phyloP scores from a whole-genome alignment of 30 jellyfish, hydroid and myxozoan species.

The Aurelia sp. region DNA sequence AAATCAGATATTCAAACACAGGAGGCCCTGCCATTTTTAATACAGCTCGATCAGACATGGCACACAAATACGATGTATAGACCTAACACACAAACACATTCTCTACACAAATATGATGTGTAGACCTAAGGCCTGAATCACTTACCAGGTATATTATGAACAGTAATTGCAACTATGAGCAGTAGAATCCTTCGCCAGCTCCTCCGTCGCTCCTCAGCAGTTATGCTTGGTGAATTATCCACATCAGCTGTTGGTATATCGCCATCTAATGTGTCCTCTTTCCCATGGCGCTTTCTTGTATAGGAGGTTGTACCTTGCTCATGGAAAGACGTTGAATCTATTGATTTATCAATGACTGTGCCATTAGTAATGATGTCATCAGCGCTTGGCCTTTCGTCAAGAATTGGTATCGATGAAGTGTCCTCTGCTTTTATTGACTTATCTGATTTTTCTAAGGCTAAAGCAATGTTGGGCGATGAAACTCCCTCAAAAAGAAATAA shows the following conservation, averaged over 20 bases:
- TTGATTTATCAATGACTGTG: constrained; percentile 14
- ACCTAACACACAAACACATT: too few relatives aligned
- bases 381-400: neutral
- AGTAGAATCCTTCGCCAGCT: constrained; percentile 93
- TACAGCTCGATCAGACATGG: too few relatives aligned
- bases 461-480: constrained; percentile 61
- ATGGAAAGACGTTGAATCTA: neutral
- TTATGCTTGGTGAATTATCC: neutral
- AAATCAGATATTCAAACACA: too few relatives aligned
- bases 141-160: constrained; percentile 94
- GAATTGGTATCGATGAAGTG: too few relatives aligned
- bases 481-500: constrained; percentile 42
- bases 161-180: constrained; percentile 90
- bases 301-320: constrained; percentile 30
- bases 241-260: constrained; percentile 3
- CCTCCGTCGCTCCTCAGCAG: constrained; percentile 47
- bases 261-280: constrained; percentile 13
- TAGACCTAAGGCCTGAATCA: too few relatives aligned
- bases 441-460: constrained; percentile 45
- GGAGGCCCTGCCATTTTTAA: too few relatives aligned
- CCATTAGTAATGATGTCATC: neutral
- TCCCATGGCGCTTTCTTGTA: constrained; percentile 58
- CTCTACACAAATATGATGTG: too few relatives aligned
- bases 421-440: constrained; percentile 9
- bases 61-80: too few relatives aligned